Evolutionary conservation across 2,113 vertebrate genomes (phyloP).

Genomic region (Macquaria ambigua): DNA sequence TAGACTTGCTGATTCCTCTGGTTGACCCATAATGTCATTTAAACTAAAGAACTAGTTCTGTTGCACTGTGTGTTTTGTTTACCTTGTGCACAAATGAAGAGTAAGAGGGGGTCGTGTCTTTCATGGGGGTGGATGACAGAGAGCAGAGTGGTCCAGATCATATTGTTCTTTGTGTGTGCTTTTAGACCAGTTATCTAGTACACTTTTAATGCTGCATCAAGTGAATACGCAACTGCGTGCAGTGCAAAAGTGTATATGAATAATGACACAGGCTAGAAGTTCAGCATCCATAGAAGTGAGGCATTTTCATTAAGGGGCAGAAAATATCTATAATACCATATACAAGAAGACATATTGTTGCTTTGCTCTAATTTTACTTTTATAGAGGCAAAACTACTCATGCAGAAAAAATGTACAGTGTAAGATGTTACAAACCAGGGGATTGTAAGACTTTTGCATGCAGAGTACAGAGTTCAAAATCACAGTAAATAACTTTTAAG

Average conservation of each 20-base stretch:
- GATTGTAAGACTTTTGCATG: not conserved
- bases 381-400: not conserved
- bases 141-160: not conserved
- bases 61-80: not conserved
- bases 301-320: not conserved
- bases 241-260: not conserved
- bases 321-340: not conserved
- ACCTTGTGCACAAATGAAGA: not conserved
- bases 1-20: not conserved
- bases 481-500: not conserved
- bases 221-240: not conserved
- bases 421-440: not conserved
- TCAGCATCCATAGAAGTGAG: not conserved
- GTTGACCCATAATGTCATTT: not conserved
- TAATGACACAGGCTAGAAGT: no score
- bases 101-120: no score
- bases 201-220: not conserved
- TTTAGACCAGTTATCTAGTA: not conserved
- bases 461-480: not conserved
- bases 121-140: not conserved
- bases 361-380: not conserved
- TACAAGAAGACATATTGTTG: not conserved
- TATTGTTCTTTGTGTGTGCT: not conserved
- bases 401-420: not conserved
- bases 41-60: not conserved